Evolutionary conservation across 2,113 vertebrate genomes (phyloP), one percentile per base, ranked within the genome.

Genomic region (Zootoca vivipara): DNA sequence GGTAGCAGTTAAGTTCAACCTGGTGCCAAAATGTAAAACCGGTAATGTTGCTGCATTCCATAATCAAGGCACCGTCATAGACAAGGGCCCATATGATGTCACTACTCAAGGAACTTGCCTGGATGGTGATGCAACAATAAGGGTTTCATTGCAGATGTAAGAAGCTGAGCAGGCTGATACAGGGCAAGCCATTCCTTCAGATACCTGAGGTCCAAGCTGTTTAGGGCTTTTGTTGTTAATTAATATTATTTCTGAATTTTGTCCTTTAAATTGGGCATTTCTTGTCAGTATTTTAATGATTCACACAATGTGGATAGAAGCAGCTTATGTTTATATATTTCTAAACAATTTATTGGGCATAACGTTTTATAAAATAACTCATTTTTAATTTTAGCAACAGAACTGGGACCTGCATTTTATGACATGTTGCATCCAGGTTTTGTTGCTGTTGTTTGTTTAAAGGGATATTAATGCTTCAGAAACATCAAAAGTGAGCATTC

Each of bases 331-430:
- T 62, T 79, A 0, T 0, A 1, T 18, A 42, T n/a, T 0, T 0
- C 64, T 85, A 0, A 0, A 52, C 62, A 73, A 24, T 78, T 70
- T n/a, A 1, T 30, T 30, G 24, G n/a, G 1, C 13, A 10, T 6
- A 62, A 24, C 16, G 24, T 33, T 13, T 87, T 85, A 86, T 42
- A 35, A 35, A 28, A 5, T 15, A 72, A 33, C 8, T 69, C n/a
- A 10, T 70, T 40, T 62, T 72, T 9, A 80, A 72, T 58, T 42
- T 64, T 22, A 88, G 22, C 38, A 35, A n/a, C 18, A 7, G 35
- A 78, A 4, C 28, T 73, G 65, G 33, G 62, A 46, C 46, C 33
- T 65, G n/a, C 3, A 33, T n/a, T 52, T 70, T 72, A 12, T 42
- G 38, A 24, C 38, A 33, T 22, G 52, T 46, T n/a, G 4, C 33